phyloP scores from a whole-genome alignment of 2,113 vertebrate genomes.

The Tinamus guttatus region DNA sequence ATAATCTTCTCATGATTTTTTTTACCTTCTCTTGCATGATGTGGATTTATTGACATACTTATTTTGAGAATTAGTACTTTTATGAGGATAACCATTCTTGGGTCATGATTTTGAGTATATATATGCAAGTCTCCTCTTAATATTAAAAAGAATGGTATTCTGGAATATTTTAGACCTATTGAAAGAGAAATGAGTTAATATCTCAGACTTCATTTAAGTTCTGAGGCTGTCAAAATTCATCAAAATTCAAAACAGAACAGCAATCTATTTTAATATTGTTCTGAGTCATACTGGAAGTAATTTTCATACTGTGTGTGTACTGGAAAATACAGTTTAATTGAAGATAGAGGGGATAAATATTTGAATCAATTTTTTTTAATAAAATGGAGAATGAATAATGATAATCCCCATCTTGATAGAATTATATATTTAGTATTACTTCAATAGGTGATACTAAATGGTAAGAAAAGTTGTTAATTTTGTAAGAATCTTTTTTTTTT shows the following conservation, averaged over 20 bases:
- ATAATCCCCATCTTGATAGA: neutral
- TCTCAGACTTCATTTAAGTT: neutral
- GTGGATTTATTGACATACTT: neutral
- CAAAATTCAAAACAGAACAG: neutral
- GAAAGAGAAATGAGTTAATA: neutral
- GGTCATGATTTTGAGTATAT: neutral
- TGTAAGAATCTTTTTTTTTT: neutral
- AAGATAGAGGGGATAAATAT: neutral
- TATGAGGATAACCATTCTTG: neutral
- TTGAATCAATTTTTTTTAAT: neutral
- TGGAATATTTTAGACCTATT: neutral
- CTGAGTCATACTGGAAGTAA: neutral
- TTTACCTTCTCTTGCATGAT: neutral
- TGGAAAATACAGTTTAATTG: neutral
- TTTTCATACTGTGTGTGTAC: neutral
- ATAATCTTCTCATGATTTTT: neutral
- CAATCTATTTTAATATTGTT: neutral
- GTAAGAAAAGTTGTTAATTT: neutral
- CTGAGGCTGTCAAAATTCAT: neutral
- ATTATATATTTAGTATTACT: neutral
- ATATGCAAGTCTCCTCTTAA: neutral
- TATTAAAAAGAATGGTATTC: neutral
- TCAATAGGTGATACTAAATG: neutral
- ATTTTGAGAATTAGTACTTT: neutral
- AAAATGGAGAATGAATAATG: neutral